phyloP scores from a whole-genome alignment of 2,113 vertebrate genomes.

The Cephalopterus ornatus region DNA sequence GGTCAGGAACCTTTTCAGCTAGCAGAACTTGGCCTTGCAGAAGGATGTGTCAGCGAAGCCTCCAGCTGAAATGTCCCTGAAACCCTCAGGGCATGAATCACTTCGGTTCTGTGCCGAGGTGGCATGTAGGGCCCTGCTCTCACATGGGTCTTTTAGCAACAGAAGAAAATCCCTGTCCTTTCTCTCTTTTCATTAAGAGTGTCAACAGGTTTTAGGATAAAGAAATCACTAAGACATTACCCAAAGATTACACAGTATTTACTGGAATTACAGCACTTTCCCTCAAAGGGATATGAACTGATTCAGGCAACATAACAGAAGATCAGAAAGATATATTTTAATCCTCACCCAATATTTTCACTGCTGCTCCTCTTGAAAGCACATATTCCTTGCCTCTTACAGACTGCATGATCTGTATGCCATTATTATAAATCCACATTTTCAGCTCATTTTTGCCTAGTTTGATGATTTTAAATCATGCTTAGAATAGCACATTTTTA shows the following conservation, averaged over 20 bases:
- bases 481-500: not conserved
- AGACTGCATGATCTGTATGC: not conserved
- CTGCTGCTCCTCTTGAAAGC: not conserved
- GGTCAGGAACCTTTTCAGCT: not conserved
- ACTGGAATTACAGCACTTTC: not conserved
- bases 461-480: not conserved
- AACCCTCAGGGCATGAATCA: not conserved
- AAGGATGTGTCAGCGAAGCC: accelerated
- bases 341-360: not conserved
- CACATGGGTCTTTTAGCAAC: not conserved
- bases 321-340: constrained; percentile 27
- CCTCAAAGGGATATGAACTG: not conserved
- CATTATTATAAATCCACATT: not conserved
- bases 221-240: not conserved
- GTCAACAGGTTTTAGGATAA: not conserved
- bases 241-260: not conserved
- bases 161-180: not conserved
- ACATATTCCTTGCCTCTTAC: not conserved
- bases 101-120: accelerated
- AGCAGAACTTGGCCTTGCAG: not conserved
- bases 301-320: not conserved
- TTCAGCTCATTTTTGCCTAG: not conserved
- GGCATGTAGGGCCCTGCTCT: not conserved
- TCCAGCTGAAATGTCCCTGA: not conserved
- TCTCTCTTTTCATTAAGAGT: not conserved